Conservation (phyloP, 2,888 invertebrate species). For the Caradrina kadenii region DNA sequence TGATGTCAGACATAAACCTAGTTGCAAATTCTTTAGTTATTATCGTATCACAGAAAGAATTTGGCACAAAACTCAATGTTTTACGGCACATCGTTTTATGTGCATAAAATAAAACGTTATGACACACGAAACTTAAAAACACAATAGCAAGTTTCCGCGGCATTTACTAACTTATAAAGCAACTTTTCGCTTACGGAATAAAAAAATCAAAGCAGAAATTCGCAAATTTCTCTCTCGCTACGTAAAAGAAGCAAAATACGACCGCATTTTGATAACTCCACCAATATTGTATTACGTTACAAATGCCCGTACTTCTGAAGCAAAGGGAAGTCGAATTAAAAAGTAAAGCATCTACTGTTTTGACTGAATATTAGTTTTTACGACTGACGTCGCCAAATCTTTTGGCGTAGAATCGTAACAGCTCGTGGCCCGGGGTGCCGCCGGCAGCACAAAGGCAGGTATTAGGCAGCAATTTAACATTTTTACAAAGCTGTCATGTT, state of each 20-base stretch:
- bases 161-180: conserved; percentile 28
- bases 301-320: conserved; percentile 44
- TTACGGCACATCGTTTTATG: conserved; percentile 32
- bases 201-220: conserved; percentile 31
- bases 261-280: conserved; percentile 45
- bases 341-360: conserved; percentile 43
- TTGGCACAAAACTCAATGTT: conserved; percentile 42
- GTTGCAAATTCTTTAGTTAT: conserved; percentile 31
- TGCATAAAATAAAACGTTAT: conserved; percentile 33
- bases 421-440: conserved; percentile 14
- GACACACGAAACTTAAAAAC: conserved; percentile 21
- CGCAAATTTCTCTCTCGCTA: conserved; percentile 30
- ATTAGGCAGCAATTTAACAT: conserved; percentile 39
- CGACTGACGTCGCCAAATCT: conserved; percentile 44
- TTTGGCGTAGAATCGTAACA: conserved; percentile 26
- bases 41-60: conserved; percentile 17
- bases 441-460: conserved; percentile 14
- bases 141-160: conserved; percentile 31
- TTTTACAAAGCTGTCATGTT: conserved; percentile 37
- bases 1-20: conserved; percentile 35
- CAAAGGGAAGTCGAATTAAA: conserved; percentile 48
- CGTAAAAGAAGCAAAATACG: conserved; percentile 37
- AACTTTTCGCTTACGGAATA: conserved; percentile 23
- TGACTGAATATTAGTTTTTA: conserved; percentile 57
- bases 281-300: conserved; percentile 52